Evolutionary conservation across 2,113 vertebrate species (phyloP).

Genomic region (Silurus meridionalis): DNA sequence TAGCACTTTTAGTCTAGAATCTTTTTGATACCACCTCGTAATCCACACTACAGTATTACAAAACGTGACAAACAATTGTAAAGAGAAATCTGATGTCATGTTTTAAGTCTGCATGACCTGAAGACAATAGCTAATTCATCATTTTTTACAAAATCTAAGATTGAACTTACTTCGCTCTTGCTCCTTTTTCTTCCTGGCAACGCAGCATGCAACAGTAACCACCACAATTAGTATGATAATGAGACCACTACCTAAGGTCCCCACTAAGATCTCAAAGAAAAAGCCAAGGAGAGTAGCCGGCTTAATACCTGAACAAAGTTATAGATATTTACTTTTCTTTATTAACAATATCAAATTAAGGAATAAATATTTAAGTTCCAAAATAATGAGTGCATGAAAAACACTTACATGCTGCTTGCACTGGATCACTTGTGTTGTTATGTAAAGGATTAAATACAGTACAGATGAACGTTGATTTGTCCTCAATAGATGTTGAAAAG

Average conservation of each 20-base stretch:
- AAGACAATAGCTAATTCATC: too few relatives aligned
- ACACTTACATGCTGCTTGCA: constrained; percentile 15
- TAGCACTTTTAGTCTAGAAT: too few relatives aligned
- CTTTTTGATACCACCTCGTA: too few relatives aligned
- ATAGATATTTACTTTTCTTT: neutral
- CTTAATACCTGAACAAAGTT: neutral
- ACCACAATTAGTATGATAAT: constrained; percentile 14
- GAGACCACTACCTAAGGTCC: constrained; percentile 46
- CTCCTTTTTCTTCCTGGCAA: neutral
- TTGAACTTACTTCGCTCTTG: constrained; percentile 41
- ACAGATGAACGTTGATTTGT: neutral
- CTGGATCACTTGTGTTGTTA: neutral
- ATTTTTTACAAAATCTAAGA: neutral
- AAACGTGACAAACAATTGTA: too few relatives aligned
- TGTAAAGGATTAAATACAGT: neutral
- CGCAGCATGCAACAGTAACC: neutral
- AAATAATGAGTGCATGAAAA: neutral
- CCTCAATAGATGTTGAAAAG: neutral
- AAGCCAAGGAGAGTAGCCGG: neutral
- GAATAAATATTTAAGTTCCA: neutral
- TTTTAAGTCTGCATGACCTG: too few relatives aligned
- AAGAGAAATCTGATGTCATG: too few relatives aligned
- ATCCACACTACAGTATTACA: too few relatives aligned
- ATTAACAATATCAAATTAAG: neutral
- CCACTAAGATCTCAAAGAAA: constrained; percentile 52